These are phyloP conservation scores for Eupithecia vulgata DNA, from an alignment of 2,888 invertebrate genomes.

Conservation along the genomic window DNA sequence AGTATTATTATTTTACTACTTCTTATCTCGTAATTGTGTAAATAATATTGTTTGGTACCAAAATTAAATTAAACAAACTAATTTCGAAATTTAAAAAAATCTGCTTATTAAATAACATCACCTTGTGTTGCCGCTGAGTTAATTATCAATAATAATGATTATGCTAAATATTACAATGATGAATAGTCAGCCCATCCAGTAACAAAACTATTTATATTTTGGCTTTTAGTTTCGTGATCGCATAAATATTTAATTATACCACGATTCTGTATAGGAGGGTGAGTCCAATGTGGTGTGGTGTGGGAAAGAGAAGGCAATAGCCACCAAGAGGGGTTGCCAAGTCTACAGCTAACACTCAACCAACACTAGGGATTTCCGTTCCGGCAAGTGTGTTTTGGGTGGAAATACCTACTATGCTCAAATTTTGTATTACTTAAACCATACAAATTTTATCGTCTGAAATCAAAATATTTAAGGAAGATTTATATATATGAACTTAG, in stretches of 20 bases:
- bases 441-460: neutral
- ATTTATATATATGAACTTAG: neutral
- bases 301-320: constrained; percentile 70
- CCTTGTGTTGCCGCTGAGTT: neutral
- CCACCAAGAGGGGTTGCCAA: constrained; percentile 74
- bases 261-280: constrained; percentile 72
- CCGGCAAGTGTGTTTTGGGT: constrained; percentile 53
- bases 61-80: neutral
- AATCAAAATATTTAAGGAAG: neutral
- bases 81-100: neutral
- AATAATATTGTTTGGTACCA: neutral
- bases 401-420: constrained; percentile 35
- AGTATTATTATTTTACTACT: neutral
- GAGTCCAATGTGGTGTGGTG: constrained; percentile 55
- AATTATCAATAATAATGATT: neutral
- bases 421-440: neutral
- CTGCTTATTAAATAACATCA: neutral
- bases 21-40: neutral
- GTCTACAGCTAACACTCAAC: constrained; percentile 52
- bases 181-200: neutral
- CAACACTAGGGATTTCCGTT: constrained; percentile 63
- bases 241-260: constrained; percentile 82
- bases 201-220: constrained; percentile 9
- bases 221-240: constrained; percentile 60
- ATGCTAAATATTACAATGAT: neutral